A percentile compares a stretch with the other conserved stretches of the same genome.
Evolutionary conservation across 2,888 invertebrate species (phyloP).

Genomic region (Amiota communis): DNA sequence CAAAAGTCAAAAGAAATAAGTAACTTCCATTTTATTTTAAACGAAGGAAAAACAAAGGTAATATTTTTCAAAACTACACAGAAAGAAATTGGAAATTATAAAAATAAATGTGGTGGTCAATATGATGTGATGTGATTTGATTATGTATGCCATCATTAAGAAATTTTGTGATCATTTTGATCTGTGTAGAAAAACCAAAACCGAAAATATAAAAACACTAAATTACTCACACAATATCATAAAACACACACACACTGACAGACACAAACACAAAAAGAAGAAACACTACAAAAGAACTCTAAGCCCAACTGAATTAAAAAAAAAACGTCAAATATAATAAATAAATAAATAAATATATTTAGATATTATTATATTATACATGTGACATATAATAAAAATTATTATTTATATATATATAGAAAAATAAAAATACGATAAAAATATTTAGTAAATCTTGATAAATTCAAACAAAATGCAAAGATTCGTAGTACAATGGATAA

Average conservation of each 20-base stretch:
- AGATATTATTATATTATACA: conserved; percentile 55
- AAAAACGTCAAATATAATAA: conserved; percentile 60
- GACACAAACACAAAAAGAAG: background rate
- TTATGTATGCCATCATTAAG: too few relatives aligned
- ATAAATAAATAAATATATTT: conserved; percentile 53
- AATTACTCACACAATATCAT: background rate
- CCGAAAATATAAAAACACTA: background rate
- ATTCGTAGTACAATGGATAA: conserved; percentile 67
- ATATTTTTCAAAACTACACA: too few relatives aligned
- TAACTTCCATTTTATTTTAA: too few relatives aligned
- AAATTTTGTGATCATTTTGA: too few relatives aligned
- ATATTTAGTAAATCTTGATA: conserved; percentile 33
- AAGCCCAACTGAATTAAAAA: conserved; percentile 56
- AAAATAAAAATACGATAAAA: conserved; percentile 38
- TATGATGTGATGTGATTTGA: too few relatives aligned
- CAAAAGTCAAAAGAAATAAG: too few relatives aligned
- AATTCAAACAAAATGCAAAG: conserved; percentile 50
- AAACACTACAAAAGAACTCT: conserved; percentile 42
- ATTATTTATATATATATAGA: conserved; percentile 47
- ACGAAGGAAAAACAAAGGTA: too few relatives aligned
- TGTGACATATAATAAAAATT: conserved; percentile 62
- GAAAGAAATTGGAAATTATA: too few relatives aligned
- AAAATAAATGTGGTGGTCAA: too few relatives aligned
- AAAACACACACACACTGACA: too few relatives aligned
- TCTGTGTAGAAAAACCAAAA: background rate